Evolutionary conservation across 2,888 invertebrate genomes (phyloP), one percentile per base, ranked within the genome.

Genomic region (Andrena chrysosceles): DNA sequence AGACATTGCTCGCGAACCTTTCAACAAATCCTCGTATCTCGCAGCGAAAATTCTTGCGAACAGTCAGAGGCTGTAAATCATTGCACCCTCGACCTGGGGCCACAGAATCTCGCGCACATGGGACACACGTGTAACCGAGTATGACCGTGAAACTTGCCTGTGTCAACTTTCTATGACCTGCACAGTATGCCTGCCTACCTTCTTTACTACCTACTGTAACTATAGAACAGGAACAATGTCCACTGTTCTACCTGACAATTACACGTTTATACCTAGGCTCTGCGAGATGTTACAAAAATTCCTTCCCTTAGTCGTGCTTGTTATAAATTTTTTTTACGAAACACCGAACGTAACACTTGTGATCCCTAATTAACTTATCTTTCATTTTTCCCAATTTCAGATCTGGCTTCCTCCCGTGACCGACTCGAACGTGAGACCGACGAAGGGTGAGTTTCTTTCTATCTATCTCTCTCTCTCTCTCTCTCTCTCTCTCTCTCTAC

Each of bases 351-450:
- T 5, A 66, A 66, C 16, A 31, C 13, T 60, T 10, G 42, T 0
- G 10, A 20, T 13, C 10, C 5, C 20, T 10, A 63, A 23, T 49
- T 52, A 52, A 49, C 16, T 6, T 33, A 16, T 16, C 1, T 31
- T 52, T 31, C n/a, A 13, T 71, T 23, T 7, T 13, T 42, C 64
- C 52, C 20, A 26, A 1, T 81, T 81, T 59, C 71, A 77, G 77
- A 62, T 60, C 26, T 16, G 16, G 2, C 4, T 0, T 7, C 3
- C 8, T 16, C 3, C 8, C 8, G 13, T 2, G 26, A 16, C 2
- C 62, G 4, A 31, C 7, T 48, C 1, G 35, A 20, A 52, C 20
- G 5, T 10, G 23, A 8, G 0, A 23, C 13, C 42, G 13, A 13
- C 56, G 35, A 42, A 42, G 23, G 78, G 81, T 81, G 26, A 81